Evolutionary conservation across 2,888 invertebrate species (phyloP).

Genomic region (Dysmachus trigonus): DNA sequence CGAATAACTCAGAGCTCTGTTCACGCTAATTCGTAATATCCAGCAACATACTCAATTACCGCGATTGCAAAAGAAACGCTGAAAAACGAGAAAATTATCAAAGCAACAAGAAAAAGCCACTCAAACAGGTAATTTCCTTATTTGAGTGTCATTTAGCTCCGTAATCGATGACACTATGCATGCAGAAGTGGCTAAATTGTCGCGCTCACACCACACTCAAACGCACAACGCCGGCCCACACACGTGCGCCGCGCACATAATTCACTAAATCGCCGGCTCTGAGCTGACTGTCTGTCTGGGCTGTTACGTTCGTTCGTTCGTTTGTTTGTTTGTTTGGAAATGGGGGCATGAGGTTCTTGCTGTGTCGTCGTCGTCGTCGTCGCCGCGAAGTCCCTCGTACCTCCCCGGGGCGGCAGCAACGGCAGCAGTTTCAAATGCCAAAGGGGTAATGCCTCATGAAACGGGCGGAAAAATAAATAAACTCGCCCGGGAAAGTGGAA

Average conservation of each 20-base stretch:
- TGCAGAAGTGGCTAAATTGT: background rate
- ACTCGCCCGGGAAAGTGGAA: background rate
- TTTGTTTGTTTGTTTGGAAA: background rate
- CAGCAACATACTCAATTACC: background rate
- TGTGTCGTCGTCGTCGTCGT: background rate
- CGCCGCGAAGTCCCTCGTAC: background rate
- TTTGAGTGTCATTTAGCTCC: slow-evolving; percentile 34
- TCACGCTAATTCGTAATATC: background rate
- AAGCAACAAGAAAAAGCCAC: slow-evolving; percentile 10
- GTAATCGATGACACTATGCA: slow-evolving; percentile 37
- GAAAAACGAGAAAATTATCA: background rate
- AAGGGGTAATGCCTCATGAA: slow-evolving; percentile 17
- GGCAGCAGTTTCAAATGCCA: slow-evolving; percentile 10
- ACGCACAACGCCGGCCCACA: background rate
- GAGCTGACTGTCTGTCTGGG: slow-evolving; percentile 8
- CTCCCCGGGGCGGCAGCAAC: background rate
- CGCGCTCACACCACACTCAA: background rate
- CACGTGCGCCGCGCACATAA: slow-evolving; percentile 15
- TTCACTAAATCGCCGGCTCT: slow-evolving; percentile 12
- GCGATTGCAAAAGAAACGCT: background rate
- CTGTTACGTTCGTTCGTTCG: background rate
- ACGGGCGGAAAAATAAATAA: background rate
- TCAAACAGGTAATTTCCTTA: slow-evolving; percentile 43
- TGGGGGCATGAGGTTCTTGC: background rate
- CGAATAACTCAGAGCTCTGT: no score